Percentiles rank a stretch among this genome's conserved stretches.
Evolutionary conservation across 2,888 invertebrate genomes (phyloP).

Genomic region (Lobophora halterata): DNA sequence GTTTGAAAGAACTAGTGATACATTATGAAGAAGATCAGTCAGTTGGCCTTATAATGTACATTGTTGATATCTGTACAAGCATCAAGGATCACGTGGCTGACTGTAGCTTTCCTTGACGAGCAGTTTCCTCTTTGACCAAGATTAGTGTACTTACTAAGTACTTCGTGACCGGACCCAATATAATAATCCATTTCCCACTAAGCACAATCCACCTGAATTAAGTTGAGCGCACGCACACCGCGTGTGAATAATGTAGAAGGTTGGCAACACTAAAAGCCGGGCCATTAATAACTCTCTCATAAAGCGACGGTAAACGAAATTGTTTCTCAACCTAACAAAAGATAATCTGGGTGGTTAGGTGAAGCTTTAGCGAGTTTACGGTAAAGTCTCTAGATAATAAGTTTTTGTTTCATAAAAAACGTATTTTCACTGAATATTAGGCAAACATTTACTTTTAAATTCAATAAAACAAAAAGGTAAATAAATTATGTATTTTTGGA

Average conservation of each 20-base stretch:
- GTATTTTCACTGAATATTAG: no score
- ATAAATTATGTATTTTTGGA: no score
- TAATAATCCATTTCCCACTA: slow-evolving; percentile 27
- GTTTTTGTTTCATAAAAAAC: slow-evolving; percentile 3
- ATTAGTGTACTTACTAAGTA: slow-evolving; percentile 9
- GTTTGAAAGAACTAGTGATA: no score
- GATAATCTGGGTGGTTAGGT: slow-evolving; percentile 11
- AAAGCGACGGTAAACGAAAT: slow-evolving; percentile 28
- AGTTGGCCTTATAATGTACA: no score
- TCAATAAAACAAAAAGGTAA: no score
- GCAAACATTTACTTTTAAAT: no score
- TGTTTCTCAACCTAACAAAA: slow-evolving; percentile 17
- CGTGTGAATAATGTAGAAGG: slow-evolving; percentile 42
- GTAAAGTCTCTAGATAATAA: neutral
- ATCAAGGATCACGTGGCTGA: no score
- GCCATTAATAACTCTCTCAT: slow-evolving; percentile 39
- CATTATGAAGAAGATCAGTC: no score
- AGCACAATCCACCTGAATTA: slow-evolving; percentile 24
- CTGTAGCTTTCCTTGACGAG: no score
- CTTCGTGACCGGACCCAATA: slow-evolving; percentile 21
- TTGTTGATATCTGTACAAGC: no score
- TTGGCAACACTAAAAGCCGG: slow-evolving; percentile 37
- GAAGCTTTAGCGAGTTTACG: slow-evolving; percentile 1
- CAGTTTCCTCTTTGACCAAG: no score
- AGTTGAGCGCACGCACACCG: slow-evolving; percentile 29